Evolutionary conservation across 2,113 vertebrate genomes (phyloP).

Genomic region (Pluvianellus socialis): DNA sequence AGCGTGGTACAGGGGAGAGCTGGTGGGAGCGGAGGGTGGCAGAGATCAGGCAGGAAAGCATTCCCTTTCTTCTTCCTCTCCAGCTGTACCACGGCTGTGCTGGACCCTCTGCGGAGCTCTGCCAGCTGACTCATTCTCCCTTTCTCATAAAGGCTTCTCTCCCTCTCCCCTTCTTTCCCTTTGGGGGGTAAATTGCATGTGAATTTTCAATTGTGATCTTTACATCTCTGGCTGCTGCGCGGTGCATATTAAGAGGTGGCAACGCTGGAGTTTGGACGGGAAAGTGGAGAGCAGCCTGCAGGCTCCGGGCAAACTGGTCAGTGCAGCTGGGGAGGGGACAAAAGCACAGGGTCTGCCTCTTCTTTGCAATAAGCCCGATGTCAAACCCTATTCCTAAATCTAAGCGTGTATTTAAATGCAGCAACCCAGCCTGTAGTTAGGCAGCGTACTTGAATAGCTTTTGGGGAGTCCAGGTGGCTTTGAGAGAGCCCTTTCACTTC

Average conservation of each 20-base stretch:
- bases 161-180: background rate
- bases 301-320: background rate
- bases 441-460: background rate
- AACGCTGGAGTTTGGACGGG: background rate
- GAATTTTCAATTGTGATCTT: background rate
- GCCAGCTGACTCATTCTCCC: background rate
- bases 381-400: background rate
- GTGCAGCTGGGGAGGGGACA: background rate
- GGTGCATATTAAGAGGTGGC: rapidly evolving
- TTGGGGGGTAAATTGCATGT: background rate
- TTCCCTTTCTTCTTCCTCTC: background rate
- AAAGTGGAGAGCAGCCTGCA: background rate
- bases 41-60: background rate
- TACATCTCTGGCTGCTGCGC: background rate
- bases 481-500: background rate
- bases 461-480: background rate
- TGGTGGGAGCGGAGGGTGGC: background rate
- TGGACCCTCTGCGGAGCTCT: background rate
- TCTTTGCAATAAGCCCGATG: background rate
- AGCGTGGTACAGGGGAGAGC: background rate
- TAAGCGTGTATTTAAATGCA: background rate
- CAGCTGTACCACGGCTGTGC: background rate
- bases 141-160: background rate
- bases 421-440: background rate
- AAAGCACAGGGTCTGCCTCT: background rate